Evolutionary conservation across 2,888 invertebrate species (phyloP).

Genomic region (Oscheius sp.): DNA sequence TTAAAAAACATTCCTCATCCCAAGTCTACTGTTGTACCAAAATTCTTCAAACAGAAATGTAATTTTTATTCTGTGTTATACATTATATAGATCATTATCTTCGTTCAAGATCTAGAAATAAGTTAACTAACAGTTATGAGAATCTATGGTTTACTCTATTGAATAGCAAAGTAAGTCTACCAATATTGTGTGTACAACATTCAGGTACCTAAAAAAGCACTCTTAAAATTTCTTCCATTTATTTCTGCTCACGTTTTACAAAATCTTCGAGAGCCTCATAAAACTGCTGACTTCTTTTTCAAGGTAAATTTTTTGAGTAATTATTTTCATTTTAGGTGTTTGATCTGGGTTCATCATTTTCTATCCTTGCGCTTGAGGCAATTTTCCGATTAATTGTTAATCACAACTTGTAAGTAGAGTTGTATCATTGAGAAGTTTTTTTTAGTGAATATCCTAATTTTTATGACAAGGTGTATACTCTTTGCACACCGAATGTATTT

Average conservation of each 20-base stretch:
- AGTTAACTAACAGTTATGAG: conserved; percentile 35
- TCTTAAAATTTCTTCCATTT: conserved; percentile 44
- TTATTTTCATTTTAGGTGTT: conserved; percentile 37
- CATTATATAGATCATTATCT: conserved; percentile 25
- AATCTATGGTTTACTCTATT: conserved; percentile 41
- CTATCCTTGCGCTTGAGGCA: conserved; percentile 89
- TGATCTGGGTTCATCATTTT: conserved; percentile 78
- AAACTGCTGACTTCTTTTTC: conserved; percentile 57
- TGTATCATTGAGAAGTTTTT: conserved; percentile 30
- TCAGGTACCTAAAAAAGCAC: conserved; percentile 37
- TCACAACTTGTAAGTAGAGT: conserved; percentile 80
- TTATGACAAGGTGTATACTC: conserved; percentile 90
- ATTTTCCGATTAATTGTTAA: conserved; percentile 87
- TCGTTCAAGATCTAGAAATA: conserved; percentile 24
- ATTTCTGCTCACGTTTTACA: conserved; percentile 51
- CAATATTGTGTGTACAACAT: conserved; percentile 2
- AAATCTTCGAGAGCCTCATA: conserved; percentile 42
- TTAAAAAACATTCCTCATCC: conserved; percentile 39
- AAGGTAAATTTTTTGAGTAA: conserved; percentile 20
- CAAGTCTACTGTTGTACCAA: conserved; percentile 20
- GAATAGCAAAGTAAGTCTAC: conserved; percentile 25
- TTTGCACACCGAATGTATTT: conserved; percentile 90
- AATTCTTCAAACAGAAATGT: conserved; percentile 23
- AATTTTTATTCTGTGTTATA: background rate
- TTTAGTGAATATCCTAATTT: conserved; percentile 89